Evolutionary conservation across 92 coral and sea anemone species (phyloP).

Genomic region (Parazoanthus atlanticus): DNA sequence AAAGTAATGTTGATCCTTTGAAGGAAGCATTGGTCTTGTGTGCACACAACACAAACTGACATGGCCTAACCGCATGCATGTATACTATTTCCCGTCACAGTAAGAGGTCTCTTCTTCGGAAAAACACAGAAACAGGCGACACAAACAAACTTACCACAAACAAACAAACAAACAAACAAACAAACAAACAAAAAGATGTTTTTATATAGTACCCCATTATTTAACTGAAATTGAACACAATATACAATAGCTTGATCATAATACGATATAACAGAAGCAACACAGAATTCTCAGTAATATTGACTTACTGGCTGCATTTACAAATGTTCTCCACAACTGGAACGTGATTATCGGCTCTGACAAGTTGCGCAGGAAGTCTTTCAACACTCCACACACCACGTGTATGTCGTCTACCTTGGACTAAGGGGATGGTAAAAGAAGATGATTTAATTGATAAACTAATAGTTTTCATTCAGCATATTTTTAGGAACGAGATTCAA

Average conservation of each 20-base stretch:
- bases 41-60: no score
- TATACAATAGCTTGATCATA: no score
- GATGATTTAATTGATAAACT: not conserved
- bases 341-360: conserved; percentile 92
- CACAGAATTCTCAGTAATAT: no score
- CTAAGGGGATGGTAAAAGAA: conserved; percentile 46
- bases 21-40: no score
- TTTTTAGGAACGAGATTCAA: not conserved
- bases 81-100: no score
- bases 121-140: not conserved
- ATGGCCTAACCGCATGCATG: no score
- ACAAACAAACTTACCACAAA: no score
- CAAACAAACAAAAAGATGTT: not conserved
- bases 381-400: conserved; percentile 92
- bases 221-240: no score
- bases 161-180: not conserved
- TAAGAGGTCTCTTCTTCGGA: not conserved
- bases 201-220: not conserved
- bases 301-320: conserved; percentile 91
- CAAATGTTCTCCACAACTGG: conserved; percentile 77
- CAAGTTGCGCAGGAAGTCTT: conserved; percentile 88
- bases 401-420: conserved; percentile 81
- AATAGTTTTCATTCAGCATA: not conserved
- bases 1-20: no score
- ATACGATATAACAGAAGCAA: not conserved